Evolutionary conservation across 1,140 invertebrate species (phyloP), one percentile per base, ranked within the genome.

Genomic region (Trichonephila clavata): DNA sequence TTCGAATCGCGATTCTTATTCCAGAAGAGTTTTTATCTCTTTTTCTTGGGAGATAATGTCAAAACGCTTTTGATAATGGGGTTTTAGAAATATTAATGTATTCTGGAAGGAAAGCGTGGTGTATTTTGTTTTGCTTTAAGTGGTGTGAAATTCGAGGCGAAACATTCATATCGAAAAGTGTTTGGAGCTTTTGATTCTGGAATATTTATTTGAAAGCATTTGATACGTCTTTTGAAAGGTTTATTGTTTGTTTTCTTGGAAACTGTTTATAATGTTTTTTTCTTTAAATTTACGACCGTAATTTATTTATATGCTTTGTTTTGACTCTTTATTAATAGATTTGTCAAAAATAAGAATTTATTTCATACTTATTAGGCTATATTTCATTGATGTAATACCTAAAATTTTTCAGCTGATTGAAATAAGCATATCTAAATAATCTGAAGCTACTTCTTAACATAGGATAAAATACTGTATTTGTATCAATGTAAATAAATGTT

Each of bases 31-130:
- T 10, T 39, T 77, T 68, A 6, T 20, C 27, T 77, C 13, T 39
- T 77, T 68, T 21, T 20, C 27, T 77, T 77, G 5, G n/a, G 32
- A 32, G 32, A 77, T 77, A 77, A 39, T 77, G 71, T 77, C 71
- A 77, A 77, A 77, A 77, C 27, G 71, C 32, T 77, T 77, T 32
- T 77, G 71, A 77, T 77, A 39, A 77, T 77, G 71, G 71, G 68
- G 27, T 77, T 77, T 77, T 77, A 32, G 71, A 77, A 77, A 32
- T 77, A 77, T 77, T 77, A 77, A 77, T 77, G 71, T 18, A 32
- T 77, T 77, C 16, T 14, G 27, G 16, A 7, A 27, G 27, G 71
- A 6, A 39, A 77, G 6, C 6, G 32, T 13, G 71, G 71, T 7
- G 18, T 39, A 7, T 39, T 77, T 77, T 77, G 16, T 39, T 77